These are phyloP conservation scores for Cantharis lateralis DNA, from an alignment of 2,888 invertebrate species.

Conservation along the genomic window DNA sequence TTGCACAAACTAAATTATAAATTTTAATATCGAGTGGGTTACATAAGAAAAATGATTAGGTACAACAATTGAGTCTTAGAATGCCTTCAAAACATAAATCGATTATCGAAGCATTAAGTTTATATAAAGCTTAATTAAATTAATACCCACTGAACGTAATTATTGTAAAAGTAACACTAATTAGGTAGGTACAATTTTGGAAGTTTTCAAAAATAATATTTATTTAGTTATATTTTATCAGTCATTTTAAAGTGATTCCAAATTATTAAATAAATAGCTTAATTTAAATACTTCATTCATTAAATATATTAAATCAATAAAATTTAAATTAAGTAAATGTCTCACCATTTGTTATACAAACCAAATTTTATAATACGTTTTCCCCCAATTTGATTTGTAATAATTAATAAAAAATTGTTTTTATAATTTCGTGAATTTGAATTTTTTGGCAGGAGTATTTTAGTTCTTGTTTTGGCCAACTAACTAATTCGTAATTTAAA, in stretches of 20 bases:
- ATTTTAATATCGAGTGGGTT: neutral
- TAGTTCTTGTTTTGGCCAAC: no score
- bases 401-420: neutral
- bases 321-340: neutral
- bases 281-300: neutral
- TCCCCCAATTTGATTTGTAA: neutral
- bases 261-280: neutral
- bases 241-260: neutral
- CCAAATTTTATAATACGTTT: neutral
- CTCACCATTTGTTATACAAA: neutral
- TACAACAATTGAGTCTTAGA: neutral
- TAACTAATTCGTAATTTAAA: no score
- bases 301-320: neutral
- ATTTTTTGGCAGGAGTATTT: neutral
- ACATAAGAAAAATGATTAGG: neutral
- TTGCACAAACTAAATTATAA: neutral
- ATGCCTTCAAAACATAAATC: neutral
- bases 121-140: neutral
- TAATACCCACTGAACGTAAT: neutral
- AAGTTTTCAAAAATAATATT: neutral
- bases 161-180: neutral
- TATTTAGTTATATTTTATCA: neutral
- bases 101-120: neutral
- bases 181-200: neutral
- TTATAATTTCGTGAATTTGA: neutral